Evolutionary conservation across 2,797 vertebrate species (phyloP).

Genomic region (Lophius americanus): DNA sequence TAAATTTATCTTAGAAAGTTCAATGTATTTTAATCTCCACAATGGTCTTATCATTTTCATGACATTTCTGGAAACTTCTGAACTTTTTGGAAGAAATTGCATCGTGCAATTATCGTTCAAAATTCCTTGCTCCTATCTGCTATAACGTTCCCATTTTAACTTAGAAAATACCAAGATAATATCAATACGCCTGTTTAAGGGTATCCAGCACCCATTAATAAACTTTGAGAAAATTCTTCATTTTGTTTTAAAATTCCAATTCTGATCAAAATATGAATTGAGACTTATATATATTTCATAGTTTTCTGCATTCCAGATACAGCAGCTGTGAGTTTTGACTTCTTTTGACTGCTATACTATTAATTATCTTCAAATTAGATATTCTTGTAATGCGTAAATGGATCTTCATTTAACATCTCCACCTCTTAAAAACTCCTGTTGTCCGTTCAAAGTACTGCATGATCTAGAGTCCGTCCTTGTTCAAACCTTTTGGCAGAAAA

Average conservation of each 20-base stretch:
- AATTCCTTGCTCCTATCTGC: background rate
- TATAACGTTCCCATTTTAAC: background rate
- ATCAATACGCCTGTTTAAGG: background rate
- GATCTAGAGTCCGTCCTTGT: constrained; percentile 40
- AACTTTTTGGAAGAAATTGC: too few species aligned
- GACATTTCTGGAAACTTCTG: too few species aligned
- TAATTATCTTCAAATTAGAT: too few species aligned
- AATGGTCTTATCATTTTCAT: background rate
- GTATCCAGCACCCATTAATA: constrained; percentile 11
- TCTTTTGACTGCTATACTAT: too few species aligned
- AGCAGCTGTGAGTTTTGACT: constrained; percentile 2
- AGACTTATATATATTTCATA: background rate
- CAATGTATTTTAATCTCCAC: too few species aligned
- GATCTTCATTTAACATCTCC: constrained; percentile 19
- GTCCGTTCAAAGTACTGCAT: constrained; percentile 28
- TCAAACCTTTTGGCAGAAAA: constrained; percentile 46
- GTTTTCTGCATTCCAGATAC: background rate
- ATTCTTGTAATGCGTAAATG: constrained; percentile 17
- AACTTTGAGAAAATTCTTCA: background rate
- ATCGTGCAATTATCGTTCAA: background rate
- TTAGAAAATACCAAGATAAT: background rate
- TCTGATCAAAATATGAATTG: background rate
- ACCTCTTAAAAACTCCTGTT: constrained; percentile 12
- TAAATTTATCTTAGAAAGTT: too few species aligned
- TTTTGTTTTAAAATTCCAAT: background rate